Evolutionary conservation across 2,113 vertebrate species (phyloP).

Genomic region (Hydropotes inermis): DNA sequence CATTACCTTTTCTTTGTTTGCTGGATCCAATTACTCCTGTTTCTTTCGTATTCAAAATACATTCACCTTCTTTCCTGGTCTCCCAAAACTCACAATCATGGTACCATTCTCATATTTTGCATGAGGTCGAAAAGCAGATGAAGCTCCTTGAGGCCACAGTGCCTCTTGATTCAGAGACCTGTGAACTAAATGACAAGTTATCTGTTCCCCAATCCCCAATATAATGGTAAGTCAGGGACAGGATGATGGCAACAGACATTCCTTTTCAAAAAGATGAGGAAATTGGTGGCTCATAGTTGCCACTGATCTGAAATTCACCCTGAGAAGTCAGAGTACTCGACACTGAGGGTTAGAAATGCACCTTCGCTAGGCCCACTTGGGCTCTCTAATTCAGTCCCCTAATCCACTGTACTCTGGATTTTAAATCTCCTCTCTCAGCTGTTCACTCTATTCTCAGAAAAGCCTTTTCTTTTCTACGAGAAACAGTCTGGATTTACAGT

Average conservation of each 20-base stretch:
- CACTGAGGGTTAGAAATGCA: background rate
- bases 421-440: background rate
- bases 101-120: background rate
- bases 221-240: background rate
- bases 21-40: background rate
- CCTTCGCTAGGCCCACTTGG: background rate
- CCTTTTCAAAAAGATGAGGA: background rate
- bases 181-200: background rate
- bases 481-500: background rate
- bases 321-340: background rate
- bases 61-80: background rate
- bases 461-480: background rate
- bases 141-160: background rate
- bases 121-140: background rate
- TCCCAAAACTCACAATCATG: background rate
- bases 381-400: background rate
- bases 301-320: background rate
- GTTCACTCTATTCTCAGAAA: background rate
- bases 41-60: background rate
- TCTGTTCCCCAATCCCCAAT: background rate
- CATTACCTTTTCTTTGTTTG: background rate
- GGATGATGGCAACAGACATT: background rate
- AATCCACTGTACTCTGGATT: background rate
- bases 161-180: background rate
- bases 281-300: background rate